Conservation (phyloP, 2,113 vertebrate genomes). For the Brachypteracias leptosomus region DNA sequence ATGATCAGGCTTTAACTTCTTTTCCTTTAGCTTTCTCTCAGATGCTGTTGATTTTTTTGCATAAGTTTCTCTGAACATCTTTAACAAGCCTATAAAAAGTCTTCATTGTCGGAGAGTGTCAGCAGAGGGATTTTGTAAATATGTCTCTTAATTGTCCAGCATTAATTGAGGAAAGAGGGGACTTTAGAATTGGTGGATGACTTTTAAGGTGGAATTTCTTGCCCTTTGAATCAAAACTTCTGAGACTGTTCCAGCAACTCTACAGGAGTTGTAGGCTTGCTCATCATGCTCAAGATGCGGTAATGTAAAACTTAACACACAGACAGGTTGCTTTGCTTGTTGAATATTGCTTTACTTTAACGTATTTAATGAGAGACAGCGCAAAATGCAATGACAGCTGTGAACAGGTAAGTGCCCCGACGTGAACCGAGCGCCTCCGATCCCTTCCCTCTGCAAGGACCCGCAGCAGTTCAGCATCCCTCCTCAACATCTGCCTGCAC, state of each 20-base stretch:
- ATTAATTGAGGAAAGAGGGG: background rate
- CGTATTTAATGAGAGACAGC: background rate
- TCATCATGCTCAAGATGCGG: constrained; percentile 36
- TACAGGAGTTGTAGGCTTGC: constrained; percentile 53
- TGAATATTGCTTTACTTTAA: background rate
- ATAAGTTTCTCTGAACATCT: constrained; percentile 55
- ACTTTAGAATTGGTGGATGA: constrained; percentile 16
- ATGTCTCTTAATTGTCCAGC: constrained; percentile 40
- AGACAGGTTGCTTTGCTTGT: constrained; percentile 23
- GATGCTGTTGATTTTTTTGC: constrained; percentile 62
- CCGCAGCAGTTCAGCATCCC: constrained; percentile 37
- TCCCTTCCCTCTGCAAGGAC: background rate
- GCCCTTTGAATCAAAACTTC: constrained; percentile 65
- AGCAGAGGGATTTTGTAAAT: constrained; percentile 10
- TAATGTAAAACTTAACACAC: constrained; percentile 27
- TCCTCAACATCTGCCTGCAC: constrained; percentile 5
- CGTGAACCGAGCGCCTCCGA: background rate
- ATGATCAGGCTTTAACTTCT: constrained; percentile 68
- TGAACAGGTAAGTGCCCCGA: constrained; percentile 71
- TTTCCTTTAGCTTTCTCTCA: constrained; percentile 59
- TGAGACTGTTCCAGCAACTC: constrained; percentile 27
- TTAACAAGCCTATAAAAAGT: constrained; percentile 4
- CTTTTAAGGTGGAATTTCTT: constrained; percentile 45
- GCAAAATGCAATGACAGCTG: constrained; percentile 5
- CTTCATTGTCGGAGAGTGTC: constrained; percentile 16